phyloP scores from a whole-genome alignment of 1,140 invertebrate genomes.

The Pinna nobilis region DNA sequence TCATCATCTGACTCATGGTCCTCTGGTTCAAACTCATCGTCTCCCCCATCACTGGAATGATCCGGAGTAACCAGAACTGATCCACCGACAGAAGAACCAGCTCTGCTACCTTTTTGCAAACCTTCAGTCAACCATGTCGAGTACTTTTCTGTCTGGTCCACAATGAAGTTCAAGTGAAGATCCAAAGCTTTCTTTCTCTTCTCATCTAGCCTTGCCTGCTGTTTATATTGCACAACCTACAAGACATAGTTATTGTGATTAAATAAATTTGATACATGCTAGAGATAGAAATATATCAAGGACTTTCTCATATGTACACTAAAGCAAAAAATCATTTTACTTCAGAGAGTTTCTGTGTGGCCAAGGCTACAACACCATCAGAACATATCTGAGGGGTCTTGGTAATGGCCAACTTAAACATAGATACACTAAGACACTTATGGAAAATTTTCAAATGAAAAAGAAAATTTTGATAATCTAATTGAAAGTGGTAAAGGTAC shows the following conservation, averaged over 20 bases:
- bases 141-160: conserved; percentile 99
- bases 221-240: conserved; percentile 94
- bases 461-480: no score
- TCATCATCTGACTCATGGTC: conserved; percentile 82
- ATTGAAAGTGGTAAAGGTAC: no score
- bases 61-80: conserved; percentile 49
- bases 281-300: neutral
- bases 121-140: conserved; percentile 80
- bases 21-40: conserved; percentile 88
- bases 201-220: conserved; percentile 92
- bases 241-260: neutral
- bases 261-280: no score
- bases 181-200: conserved; percentile 97
- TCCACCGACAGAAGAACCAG: conserved; percentile 34
- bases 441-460: no score
- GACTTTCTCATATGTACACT: neutral
- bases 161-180: conserved; percentile 98
- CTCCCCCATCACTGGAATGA: conserved; percentile 55
- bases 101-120: conserved; percentile 51
- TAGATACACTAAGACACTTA: no score
- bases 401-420: no score
- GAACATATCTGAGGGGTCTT: no score
- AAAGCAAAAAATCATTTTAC: no score
- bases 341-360: no score
- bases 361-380: no score